These are phyloP conservation scores for Frankliniella intonsa DNA, from an alignment of 2,888 invertebrate genomes.

Conservation along the genomic window DNA sequence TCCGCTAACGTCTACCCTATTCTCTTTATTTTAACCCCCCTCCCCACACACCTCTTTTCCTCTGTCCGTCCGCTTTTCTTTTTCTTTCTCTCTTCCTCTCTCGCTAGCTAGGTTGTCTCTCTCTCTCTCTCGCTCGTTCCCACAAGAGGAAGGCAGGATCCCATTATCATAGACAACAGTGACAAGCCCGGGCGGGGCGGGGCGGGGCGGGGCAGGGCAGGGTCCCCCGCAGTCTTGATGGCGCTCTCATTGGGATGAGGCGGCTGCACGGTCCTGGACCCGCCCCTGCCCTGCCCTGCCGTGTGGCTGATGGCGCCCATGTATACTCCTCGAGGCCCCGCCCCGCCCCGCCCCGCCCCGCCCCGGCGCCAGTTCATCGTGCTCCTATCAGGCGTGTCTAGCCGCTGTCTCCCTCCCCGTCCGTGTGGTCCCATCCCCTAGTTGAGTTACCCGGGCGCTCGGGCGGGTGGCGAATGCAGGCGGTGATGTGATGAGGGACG, in stretches of 20 bases:
- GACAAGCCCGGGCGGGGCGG: too few relatives aligned
- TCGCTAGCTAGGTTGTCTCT: background rate
- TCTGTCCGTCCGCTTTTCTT: background rate
- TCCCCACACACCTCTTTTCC: background rate
- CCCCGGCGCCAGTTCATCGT: too few relatives aligned
- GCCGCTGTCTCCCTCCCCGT: too few relatives aligned
- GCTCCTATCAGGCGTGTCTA: too few relatives aligned
- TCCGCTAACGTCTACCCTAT: background rate
- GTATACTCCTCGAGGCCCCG: too few relatives aligned
- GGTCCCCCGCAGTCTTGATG: background rate
- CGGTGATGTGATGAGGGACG: too few relatives aligned
- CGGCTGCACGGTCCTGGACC: background rate
- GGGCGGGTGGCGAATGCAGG: too few relatives aligned
- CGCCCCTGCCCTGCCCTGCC: constrained; percentile 28
- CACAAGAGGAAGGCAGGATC: background rate
- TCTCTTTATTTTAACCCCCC: constrained; percentile 12
- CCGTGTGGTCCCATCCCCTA: too few relatives aligned
- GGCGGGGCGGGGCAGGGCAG: too few relatives aligned
- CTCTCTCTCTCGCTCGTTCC: constrained; percentile 27
- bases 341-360: too few relatives aligned
- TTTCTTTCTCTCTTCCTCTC: constrained; percentile 24
- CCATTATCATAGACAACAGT: too few relatives aligned
- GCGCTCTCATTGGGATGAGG: background rate
- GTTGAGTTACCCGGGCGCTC: too few relatives aligned
- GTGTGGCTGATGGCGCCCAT: constrained; percentile 13